phyloP scores from a whole-genome alignment of 2,113 vertebrate genomes.

The Otis tarda region DNA sequence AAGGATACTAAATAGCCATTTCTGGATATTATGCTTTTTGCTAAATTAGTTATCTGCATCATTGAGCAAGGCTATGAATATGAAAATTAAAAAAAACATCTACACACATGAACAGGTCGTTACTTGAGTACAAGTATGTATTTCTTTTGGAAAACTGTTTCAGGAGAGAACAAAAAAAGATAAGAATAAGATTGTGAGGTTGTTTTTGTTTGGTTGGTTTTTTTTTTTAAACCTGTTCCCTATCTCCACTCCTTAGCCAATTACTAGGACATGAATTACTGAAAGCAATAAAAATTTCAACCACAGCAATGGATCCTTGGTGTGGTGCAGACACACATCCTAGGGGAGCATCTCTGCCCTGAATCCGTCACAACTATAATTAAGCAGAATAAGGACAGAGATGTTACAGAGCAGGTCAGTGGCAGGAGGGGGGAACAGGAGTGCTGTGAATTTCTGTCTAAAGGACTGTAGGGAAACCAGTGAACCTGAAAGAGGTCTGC shows the following conservation, averaged over 20 bases:
- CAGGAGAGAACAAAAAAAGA: not conserved
- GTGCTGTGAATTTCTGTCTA: not conserved
- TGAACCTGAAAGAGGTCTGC: not conserved
- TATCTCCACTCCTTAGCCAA: not conserved
- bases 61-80: not conserved
- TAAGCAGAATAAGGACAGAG: not conserved
- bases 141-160: not conserved
- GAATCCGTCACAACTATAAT: not conserved
- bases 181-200: not conserved
- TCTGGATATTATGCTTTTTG: not conserved
- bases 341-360: not conserved
- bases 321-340: not conserved
- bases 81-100: not conserved
- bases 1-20: not conserved
- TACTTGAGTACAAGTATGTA: not conserved
- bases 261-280: not conserved
- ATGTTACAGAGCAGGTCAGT: not conserved
- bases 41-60: not conserved
- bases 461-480: not conserved
- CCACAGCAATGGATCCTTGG: not conserved
- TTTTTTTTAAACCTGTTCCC: not conserved
- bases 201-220: not conserved
- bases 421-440: not conserved
- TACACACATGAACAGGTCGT: not conserved
- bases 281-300: not conserved